Conservation (phyloP, 2,113 vertebrate species). For the Hemibagrus wyckioides region DNA sequence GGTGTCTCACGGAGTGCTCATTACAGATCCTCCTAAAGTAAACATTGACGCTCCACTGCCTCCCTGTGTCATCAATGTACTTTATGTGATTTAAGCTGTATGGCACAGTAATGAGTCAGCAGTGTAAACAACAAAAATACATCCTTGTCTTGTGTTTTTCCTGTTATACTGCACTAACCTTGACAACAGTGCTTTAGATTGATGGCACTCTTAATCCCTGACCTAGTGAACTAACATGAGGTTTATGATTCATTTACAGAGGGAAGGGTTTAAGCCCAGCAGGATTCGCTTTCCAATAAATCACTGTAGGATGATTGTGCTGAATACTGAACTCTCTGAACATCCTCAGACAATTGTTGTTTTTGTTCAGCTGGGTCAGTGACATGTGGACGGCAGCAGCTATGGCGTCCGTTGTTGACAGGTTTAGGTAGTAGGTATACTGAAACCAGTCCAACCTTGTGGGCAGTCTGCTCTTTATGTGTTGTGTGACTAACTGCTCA, state of each 20-base stretch:
- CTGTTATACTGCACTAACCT: background rate
- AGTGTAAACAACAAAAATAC: background rate
- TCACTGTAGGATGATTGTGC: background rate
- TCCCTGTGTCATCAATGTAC: background rate
- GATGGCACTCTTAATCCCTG: background rate
- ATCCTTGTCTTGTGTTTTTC: background rate
- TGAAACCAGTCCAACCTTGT: background rate
- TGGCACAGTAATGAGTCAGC: background rate
- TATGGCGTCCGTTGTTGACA: background rate
- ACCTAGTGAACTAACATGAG: background rate
- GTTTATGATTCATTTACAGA: background rate
- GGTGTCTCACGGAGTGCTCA: background rate
- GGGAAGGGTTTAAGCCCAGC: background rate
- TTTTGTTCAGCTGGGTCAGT: background rate
- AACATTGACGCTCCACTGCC: background rate
- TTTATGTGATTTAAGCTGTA: background rate
- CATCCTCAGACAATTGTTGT: background rate
- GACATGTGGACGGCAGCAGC: background rate
- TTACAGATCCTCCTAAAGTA: background rate
- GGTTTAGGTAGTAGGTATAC: background rate
- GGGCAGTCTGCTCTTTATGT: background rate
- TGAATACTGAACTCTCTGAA: background rate
- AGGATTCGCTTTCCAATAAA: background rate
- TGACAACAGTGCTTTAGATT: background rate
- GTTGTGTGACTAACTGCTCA: background rate